These are phyloP conservation scores for Serilophus lunatus DNA, from an alignment of 2,113 vertebrate genomes.

Conservation along the genomic window DNA sequence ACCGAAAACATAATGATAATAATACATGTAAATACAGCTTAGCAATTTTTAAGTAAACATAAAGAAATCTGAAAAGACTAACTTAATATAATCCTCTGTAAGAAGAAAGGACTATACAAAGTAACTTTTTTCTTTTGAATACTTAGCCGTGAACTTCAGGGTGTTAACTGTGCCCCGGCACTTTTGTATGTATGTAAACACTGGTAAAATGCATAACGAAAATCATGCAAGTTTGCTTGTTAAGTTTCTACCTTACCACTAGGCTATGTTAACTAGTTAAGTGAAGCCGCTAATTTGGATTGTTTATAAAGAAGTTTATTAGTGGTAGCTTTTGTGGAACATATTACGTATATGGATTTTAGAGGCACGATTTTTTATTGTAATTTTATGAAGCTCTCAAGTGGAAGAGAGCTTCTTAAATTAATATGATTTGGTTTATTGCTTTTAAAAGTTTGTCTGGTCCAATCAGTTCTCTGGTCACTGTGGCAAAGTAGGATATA, in stretches of 20 bases:
- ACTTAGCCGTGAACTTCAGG: not conserved
- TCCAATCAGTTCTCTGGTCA: not conserved
- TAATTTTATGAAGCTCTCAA: not conserved
- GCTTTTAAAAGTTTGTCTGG: not conserved
- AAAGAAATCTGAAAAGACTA: constrained; percentile 2
- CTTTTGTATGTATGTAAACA: not conserved
- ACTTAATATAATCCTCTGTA: not conserved
- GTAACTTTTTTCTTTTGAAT: not conserved
- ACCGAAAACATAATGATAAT: not conserved
- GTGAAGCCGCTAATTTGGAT: not conserved
- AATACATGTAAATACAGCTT: not conserved
- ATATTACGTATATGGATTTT: not conserved
- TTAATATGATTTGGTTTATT: not conserved
- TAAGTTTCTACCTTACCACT: not conserved
- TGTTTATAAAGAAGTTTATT: not conserved
- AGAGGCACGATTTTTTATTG: not conserved
- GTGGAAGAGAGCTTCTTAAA: not conserved
- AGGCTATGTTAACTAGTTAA: not conserved
- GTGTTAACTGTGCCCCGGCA: not conserved
- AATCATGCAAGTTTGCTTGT: constrained; percentile 1
- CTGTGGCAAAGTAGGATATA: not conserved
- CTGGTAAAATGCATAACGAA: constrained; percentile 3
- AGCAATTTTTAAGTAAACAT: not conserved
- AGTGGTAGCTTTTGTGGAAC: constrained; percentile 13
- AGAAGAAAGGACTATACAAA: not conserved